phyloP scores from a whole-genome alignment of 2,888 invertebrate species.

The Cerceris ruficornis region DNA sequence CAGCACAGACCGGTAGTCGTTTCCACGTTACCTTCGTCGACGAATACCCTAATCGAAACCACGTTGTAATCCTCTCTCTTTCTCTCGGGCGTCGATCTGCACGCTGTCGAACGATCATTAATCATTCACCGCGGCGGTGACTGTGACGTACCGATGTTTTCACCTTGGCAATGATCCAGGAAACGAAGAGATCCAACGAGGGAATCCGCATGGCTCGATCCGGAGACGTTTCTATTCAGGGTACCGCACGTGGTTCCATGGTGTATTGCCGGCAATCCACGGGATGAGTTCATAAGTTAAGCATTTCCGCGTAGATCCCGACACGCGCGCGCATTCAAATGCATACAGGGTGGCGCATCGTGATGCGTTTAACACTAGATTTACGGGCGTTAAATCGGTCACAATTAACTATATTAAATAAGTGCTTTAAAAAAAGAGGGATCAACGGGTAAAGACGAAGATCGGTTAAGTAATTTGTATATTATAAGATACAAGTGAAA shows the following conservation, averaged over 20 bases:
- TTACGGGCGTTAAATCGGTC: too few relatives aligned
- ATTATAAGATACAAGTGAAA: too few relatives aligned
- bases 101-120: conserved; percentile 65
- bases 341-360: conserved; percentile 26
- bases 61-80: conserved; percentile 16
- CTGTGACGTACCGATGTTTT: conserved; percentile 73
- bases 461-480: too few relatives aligned
- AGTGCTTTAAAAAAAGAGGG: too few relatives aligned
- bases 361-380: not conserved
- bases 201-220: conserved; percentile 59
- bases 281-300: conserved; percentile 70
- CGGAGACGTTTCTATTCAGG: conserved; percentile 72
- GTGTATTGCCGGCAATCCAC: conserved; percentile 43
- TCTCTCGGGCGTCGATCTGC: conserved; percentile 26
- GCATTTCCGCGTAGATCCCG: conserved; percentile 66
- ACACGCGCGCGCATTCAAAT: conserved; percentile 30
- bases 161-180: conserved; percentile 78
- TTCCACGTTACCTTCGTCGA: conserved; percentile 19
- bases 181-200: conserved; percentile 64
- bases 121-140: conserved; percentile 57
- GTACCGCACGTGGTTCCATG: conserved; percentile 46
- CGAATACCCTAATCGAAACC: conserved; percentile 14
- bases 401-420: too few relatives aligned
- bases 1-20: conserved; percentile 53
- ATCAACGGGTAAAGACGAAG: too few relatives aligned